Evolutionary conservation across 1,140 invertebrate genomes (phyloP), one percentile per base, ranked within the genome.

Genomic region (Catajapyx aquilonaris): DNA sequence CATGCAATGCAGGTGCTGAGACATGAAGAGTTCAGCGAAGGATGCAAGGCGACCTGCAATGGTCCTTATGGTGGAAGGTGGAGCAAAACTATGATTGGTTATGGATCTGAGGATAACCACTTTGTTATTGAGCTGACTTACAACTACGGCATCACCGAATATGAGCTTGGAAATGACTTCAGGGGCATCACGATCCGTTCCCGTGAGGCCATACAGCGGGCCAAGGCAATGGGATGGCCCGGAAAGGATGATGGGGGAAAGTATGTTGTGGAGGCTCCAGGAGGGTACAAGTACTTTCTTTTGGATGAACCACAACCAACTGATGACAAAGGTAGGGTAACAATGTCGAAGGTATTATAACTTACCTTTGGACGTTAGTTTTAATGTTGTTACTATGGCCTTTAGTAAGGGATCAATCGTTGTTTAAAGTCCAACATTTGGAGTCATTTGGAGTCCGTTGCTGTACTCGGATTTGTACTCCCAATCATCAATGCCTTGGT

Each of bases 31-130:
- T 97, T 97, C 58, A 69, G 74, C 42, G 81, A 94, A 56, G 88
- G 88, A 4, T 96, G 91, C 61, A 81, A 90, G 51, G 91, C 91
- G 22, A 67, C 81, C 34, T 96, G 91, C 50, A 97, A 97, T 71
- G 91, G 91, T 86, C 88, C 88, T 13, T 97, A 95, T 62, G 83
- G 85, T 52, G 91, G 90, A 46, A 76, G 83, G 45, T 98, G 94
- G 94, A 94, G 86, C 51, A 98, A 98, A 62, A 96, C 94, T 0
- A 98, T 98, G 93, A 71, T 97, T 33, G 94, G 93, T 9, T 98
- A 94, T 67, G 93, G 93, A 1, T 72, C 80, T 5, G 94, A 98
- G 61, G 81, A 91, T 49, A 67, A 69, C 35, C 81, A 96, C 59
- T 98, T 97, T 70, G 91, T 94, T 3, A 64, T 95, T 21, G 94